These are phyloP conservation scores for Gadus macrocephalus DNA, from an alignment of 2,113 vertebrate genomes.

Conservation along the genomic window DNA sequence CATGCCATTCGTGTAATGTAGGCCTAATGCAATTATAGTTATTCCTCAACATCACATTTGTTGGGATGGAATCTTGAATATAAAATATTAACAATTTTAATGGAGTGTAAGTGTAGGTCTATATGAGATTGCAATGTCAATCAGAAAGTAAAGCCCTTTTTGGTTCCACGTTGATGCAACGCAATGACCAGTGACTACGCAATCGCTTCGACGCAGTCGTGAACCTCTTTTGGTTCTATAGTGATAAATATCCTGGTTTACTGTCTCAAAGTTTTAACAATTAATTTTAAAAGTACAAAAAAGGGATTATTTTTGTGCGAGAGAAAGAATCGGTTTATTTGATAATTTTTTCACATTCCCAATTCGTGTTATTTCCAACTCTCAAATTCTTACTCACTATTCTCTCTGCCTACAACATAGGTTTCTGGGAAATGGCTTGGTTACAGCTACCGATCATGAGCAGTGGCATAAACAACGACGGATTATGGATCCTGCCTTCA, in stretches of 20 bases:
- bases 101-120: too few species aligned
- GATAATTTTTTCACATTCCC: too few species aligned
- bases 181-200: too few species aligned
- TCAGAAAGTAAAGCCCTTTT: too few species aligned
- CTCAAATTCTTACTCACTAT: background rate
- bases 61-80: background rate
- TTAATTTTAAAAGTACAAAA: too few species aligned
- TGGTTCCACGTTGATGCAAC: too few species aligned
- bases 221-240: too few species aligned
- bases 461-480: conserved; percentile 84
- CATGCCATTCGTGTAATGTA: background rate
- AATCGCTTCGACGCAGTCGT: too few species aligned
- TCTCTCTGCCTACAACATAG: conserved; percentile 47
- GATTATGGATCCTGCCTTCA: conserved; percentile 88
- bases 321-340: background rate
- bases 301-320: too few species aligned
- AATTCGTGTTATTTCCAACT: background rate
- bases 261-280: too few species aligned
- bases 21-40: background rate
- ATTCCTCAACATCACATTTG: background rate
- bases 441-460: conserved; percentile 75
- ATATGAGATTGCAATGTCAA: too few species aligned
- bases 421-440: conserved; percentile 82
- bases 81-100: background rate
- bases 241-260: too few species aligned